Evolutionary conservation across 1,140 invertebrate genomes (phyloP), one percentile per base, ranked within the genome.

Genomic region (Saccostrea echinata): DNA sequence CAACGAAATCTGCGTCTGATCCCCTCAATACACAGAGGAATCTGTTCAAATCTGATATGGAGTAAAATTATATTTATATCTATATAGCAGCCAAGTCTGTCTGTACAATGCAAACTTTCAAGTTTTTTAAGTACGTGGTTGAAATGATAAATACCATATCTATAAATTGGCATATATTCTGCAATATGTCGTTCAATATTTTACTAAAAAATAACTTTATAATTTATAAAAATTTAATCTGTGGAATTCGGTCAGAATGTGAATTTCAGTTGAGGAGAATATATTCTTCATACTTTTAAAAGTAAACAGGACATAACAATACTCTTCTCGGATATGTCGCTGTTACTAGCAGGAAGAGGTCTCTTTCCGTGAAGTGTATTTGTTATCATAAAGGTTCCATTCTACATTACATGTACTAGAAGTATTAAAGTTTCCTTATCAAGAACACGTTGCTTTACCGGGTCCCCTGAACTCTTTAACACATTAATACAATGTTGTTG

Each of bases 161-260:
- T 43, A 43, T 43, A 43, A 43, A 43, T 6, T 43, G 43, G 43
- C 43, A 43, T 43, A 43, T 43, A 43, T 43, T 43, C 43, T 43
- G 43, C 6, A 2, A 43, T 43, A 43, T 43, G 6, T 43, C 4
- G 43, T 43, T 43, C 1, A 43, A 43, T 2, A 43, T 43, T 43
- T 9, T 43, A 8, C 9, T 43, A 43, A 43, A 43, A 43, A 43
- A 43, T 43, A 43, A 43, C 43, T 43, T 6, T 9, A 43, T 43
- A 43, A 43, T 43, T 43, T 2, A 43, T 43, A 9, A 43, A n/a
- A 61, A n/a, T n/a, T 3, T n/a, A 71, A 71, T 18, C 27, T 12
- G 27, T 27, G 68, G 68, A 76, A 76, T 76, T 76, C 27, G 68
- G 68, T 76, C 3, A 64, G 21, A 64, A n/a, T 64, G 57, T 21